Evolutionary conservation across 2,113 vertebrate genomes (phyloP).

Genomic region (Heteronetta atricapilla): DNA sequence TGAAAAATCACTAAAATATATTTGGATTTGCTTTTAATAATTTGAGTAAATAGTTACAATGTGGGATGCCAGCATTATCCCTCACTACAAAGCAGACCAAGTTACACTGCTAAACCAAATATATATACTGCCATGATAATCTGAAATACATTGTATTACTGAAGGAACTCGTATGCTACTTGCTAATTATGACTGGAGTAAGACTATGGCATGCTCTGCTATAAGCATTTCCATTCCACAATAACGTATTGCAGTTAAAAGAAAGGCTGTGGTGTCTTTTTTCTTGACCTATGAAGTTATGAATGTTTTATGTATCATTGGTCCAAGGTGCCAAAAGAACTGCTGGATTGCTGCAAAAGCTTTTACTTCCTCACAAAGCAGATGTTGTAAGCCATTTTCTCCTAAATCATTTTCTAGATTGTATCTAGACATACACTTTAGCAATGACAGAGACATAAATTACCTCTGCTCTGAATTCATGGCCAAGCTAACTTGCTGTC

Average conservation of each 20-base stretch:
- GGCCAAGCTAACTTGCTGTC: neutral
- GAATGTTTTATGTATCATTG: neutral
- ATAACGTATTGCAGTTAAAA: neutral
- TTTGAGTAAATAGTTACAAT: neutral
- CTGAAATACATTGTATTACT: neutral
- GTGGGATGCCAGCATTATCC: neutral
- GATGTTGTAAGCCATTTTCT: neutral
- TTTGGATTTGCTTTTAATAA: neutral
- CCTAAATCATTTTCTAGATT: neutral
- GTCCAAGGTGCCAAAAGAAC: neutral
- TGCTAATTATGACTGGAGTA: neutral
- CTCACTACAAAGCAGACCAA: neutral
- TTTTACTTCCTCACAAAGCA: neutral
- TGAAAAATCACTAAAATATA: neutral
- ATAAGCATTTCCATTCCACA: neutral
- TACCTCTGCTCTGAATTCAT: neutral
- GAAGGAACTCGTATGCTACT: neutral
- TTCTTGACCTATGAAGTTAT: neutral
- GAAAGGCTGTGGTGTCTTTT: neutral
- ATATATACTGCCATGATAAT: neutral
- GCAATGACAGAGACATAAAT: neutral
- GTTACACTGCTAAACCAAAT: neutral
- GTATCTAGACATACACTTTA: neutral
- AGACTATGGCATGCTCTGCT: neutral
- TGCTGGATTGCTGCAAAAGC: neutral